These are phyloP conservation scores for Caenorhabditis virilis DNA, from an alignment of 2,888 invertebrate genomes.

Conservation along the genomic window DNA sequence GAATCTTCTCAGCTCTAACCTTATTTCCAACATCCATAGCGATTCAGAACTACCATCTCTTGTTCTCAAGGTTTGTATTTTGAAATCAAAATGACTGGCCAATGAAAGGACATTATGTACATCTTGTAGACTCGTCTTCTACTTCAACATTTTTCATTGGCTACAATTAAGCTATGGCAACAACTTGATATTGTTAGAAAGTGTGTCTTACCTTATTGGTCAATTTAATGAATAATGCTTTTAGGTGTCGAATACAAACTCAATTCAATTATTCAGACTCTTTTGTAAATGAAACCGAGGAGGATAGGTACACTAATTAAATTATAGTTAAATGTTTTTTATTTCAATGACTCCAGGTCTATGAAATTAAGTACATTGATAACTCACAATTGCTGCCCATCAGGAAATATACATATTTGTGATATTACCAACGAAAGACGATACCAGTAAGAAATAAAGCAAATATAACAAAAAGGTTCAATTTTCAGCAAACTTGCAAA, in stretches of 20 bases:
- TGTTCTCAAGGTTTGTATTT: conserved; percentile 52
- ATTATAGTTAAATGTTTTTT: background rate
- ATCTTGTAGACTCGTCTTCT: conserved; percentile 57
- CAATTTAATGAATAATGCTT: background rate
- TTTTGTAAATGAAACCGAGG: conserved; percentile 24
- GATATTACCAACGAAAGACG: conserved; percentile 41
- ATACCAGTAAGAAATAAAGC: conserved; percentile 19
- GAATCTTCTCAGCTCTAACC: conserved; percentile 55
- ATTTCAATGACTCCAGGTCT: background rate
- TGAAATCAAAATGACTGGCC: background rate
- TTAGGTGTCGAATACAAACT: conserved; percentile 30
- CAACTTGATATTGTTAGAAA: conserved; percentile 44
- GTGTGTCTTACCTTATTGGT: conserved; percentile 7
- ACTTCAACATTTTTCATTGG: conserved; percentile 65
- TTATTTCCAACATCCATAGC: conserved; percentile 49
- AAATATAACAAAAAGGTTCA: background rate
- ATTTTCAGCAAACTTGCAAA: conserved; percentile 44
- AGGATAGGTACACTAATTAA: conserved; percentile 13
- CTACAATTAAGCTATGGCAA: conserved; percentile 58
- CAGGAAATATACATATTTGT: conserved; percentile 41
- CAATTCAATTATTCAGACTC: conserved; percentile 20
- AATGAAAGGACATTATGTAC: conserved; percentile 1
- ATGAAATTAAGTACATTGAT: background rate
- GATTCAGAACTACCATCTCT: conserved; percentile 63
- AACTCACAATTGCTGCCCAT: conserved; percentile 36